Evolutionary conservation across 2,888 invertebrate genomes (phyloP).

Genomic region (Cactoblastis cactorum): DNA sequence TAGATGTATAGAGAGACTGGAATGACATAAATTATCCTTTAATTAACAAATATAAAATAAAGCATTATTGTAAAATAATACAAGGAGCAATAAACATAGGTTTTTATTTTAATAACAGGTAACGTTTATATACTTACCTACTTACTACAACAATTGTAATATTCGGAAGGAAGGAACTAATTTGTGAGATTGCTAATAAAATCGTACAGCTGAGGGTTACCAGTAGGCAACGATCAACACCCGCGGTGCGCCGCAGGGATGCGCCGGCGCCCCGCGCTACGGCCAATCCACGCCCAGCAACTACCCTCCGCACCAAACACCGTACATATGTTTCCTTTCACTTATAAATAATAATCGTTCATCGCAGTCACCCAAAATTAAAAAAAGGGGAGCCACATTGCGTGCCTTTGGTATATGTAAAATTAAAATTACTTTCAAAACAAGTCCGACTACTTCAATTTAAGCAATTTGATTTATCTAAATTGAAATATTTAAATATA

Average conservation of each 20-base stretch:
- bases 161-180: slow-evolving; percentile 3
- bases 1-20: too few relatives aligned
- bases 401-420: slow-evolving; percentile 8
- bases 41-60: too few relatives aligned
- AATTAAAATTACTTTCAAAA: slow-evolving; percentile 3
- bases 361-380: slow-evolving; percentile 50
- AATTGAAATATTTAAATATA: slow-evolving; percentile 7
- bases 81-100: too few relatives aligned
- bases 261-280: slow-evolving; percentile 18
- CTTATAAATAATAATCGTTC: slow-evolving; percentile 70
- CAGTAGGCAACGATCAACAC: slow-evolving; percentile 51
- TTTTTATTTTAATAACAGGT: too few relatives aligned
- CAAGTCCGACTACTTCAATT: background rate
- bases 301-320: slow-evolving; percentile 53
- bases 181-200: slow-evolving; percentile 31
- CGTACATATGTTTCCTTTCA: slow-evolving; percentile 73
- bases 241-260: slow-evolving; percentile 55
- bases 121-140: too few relatives aligned
- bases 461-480: slow-evolving; percentile 2
- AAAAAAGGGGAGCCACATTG: slow-evolving; percentile 45
- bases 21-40: too few relatives aligned
- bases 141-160: too few relatives aligned
- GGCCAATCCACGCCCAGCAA: slow-evolving; percentile 58
- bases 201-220: slow-evolving; percentile 31
- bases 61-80: too few relatives aligned